Conservation (phyloP, 2,888 invertebrate genomes). For the Drosophila anomelani region DNA sequence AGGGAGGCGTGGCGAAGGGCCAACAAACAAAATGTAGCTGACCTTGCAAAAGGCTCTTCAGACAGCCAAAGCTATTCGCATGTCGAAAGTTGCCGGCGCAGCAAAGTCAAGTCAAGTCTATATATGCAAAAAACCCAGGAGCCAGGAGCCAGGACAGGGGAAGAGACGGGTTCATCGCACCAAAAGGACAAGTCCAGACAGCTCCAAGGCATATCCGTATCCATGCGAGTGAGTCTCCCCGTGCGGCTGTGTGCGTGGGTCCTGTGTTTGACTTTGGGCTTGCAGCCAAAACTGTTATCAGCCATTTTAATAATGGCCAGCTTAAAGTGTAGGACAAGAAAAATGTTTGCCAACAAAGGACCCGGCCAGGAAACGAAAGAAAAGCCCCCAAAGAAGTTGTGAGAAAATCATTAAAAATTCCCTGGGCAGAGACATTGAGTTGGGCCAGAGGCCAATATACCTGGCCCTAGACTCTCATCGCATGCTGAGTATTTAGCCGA, state of each 20-base stretch:
- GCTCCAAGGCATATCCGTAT: constrained; percentile 55
- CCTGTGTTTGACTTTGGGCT: constrained; percentile 73
- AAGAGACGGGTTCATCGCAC: constrained; percentile 70
- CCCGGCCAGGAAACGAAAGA: constrained; percentile 52
- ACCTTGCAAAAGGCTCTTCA: constrained; percentile 66
- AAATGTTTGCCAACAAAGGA: constrained; percentile 76
- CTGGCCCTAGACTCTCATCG: constrained; percentile 43
- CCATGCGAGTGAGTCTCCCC: constrained; percentile 32
- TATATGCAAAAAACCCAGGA: constrained; percentile 27
- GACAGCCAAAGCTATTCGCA: constrained; percentile 38
- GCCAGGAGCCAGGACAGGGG: constrained; percentile 13
- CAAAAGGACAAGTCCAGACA: constrained; percentile 71
- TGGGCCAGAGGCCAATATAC: constrained; percentile 31
- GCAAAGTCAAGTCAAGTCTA: constrained; percentile 47
- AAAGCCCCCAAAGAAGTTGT: constrained; percentile 44
- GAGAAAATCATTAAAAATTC: constrained; percentile 73
- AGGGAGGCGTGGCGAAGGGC: constrained; percentile 9
- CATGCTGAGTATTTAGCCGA: constrained; percentile 61
- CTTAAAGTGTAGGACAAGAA: constrained; percentile 79
- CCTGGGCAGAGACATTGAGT: constrained; percentile 37
- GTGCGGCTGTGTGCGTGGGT: constrained; percentile 31
- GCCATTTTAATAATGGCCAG: constrained; percentile 79
- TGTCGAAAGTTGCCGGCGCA: constrained; percentile 56
- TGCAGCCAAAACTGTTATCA: constrained; percentile 77
- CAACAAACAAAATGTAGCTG: constrained; percentile 42